Conservation (phyloP, 2,888 invertebrate species). For the Pyrrhosoma nymphula region DNA sequence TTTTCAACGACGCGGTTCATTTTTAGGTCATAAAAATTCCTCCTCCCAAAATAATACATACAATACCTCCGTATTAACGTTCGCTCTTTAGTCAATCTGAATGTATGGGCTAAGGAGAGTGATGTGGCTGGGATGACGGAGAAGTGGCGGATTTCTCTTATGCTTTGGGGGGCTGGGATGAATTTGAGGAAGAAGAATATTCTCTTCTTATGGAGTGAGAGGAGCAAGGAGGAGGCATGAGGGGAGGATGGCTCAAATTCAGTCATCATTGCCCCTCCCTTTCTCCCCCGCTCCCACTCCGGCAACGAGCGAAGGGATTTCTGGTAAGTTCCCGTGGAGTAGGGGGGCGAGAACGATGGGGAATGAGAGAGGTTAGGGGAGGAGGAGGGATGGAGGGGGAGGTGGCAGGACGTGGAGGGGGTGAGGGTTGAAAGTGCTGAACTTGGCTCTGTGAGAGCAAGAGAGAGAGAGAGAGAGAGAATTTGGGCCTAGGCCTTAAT, state of each 20-base stretch:
- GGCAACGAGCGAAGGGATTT: conserved; percentile 47
- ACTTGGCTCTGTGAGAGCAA: conserved; percentile 25
- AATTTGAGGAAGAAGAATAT: background rate
- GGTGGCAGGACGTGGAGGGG: background rate
- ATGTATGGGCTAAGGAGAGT: background rate
- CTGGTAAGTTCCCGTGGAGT: conserved; percentile 37
- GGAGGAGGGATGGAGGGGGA: background rate
- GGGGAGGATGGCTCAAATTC: conserved; percentile 29
- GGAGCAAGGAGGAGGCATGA: background rate
- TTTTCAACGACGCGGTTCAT: no score
- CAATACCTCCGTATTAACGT: no score
- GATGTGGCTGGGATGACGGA: background rate
- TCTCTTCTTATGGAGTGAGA: background rate
- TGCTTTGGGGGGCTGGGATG: background rate
- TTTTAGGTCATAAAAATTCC: no score
- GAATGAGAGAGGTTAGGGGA: background rate
- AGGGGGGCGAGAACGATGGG: background rate
- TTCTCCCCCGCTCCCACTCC: background rate
- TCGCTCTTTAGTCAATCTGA: background rate
- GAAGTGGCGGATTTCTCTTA: background rate
- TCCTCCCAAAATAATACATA: no score
- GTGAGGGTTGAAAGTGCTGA: conserved; percentile 23
- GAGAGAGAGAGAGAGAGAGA: background rate
- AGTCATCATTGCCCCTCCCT: conserved; percentile 48
- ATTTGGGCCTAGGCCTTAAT: conserved; percentile 46